phyloP scores from a whole-genome alignment of 2,113 vertebrate genomes.

The Furnarius figulus region DNA sequence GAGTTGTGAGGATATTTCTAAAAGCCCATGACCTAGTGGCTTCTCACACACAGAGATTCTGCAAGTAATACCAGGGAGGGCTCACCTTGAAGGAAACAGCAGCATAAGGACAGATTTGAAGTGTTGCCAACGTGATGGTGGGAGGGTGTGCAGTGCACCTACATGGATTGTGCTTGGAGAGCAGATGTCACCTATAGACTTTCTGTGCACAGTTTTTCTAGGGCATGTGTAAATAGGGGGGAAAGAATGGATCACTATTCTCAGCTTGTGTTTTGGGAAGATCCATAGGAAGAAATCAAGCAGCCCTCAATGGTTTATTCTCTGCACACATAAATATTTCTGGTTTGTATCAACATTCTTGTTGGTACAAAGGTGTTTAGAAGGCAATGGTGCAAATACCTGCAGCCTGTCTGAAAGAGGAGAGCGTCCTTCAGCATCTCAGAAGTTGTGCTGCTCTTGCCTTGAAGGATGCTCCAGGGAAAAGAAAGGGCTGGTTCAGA shows the following conservation, averaged over 20 bases:
- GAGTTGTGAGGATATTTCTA: neutral
- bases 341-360: neutral
- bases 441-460: neutral
- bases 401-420: neutral
- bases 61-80: rapidly evolving
- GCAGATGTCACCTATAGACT: neutral
- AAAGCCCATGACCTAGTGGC: neutral
- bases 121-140: rapidly evolving
- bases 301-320: neutral
- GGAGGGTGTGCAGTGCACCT: neutral
- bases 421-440: neutral
- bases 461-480: neutral
- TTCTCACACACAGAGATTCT: neutral
- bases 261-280: neutral
- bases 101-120: neutral
- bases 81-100: neutral
- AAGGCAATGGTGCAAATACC: neutral
- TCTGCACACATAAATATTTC: neutral
- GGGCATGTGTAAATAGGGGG: neutral
- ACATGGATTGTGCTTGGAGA: neutral
- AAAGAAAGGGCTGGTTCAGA: neutral
- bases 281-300: neutral
- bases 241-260: neutral
- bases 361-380: neutral
- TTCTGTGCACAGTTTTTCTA: neutral